phyloP scores from a whole-genome alignment of 2,888 invertebrate species.

The Tricholauxania praeusta region DNA sequence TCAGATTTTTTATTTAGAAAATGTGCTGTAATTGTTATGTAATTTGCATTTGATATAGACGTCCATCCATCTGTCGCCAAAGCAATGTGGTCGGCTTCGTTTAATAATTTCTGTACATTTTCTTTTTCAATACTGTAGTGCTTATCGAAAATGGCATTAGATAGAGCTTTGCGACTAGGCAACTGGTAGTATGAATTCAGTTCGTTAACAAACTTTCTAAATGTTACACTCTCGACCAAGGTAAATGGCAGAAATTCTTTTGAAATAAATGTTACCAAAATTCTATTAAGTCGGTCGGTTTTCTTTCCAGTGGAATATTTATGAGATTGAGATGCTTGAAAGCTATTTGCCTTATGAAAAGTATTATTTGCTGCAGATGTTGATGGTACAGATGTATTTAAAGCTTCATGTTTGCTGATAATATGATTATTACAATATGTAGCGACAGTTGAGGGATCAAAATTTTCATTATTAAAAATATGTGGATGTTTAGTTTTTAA shows the following conservation, averaged over 20 bases:
- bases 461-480: too few relatives aligned
- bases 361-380: too few relatives aligned
- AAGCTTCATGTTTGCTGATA: too few relatives aligned
- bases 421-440: too few relatives aligned
- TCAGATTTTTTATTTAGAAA: neutral
- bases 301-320: neutral
- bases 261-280: neutral
- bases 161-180: neutral
- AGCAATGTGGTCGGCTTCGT: neutral
- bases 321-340: neutral
- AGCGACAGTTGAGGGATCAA: too few relatives aligned
- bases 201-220: neutral
- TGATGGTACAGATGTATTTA: too few relatives aligned
- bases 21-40: neutral
- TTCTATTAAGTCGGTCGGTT: neutral
- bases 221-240: neutral
- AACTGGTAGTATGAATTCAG: conserved; percentile 4
- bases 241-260: neutral
- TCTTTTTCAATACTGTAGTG: neutral
- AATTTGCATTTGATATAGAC: conserved; percentile 1
- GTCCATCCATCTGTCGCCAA: neutral
- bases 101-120: neutral
- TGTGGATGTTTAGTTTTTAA: too few relatives aligned
- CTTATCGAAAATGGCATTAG: neutral
- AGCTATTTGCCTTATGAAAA: too few relatives aligned